These are phyloP conservation scores for Rhynchopsitta pachyrhyncha DNA, from an alignment of 2,113 vertebrate species.

Conservation along the genomic window DNA sequence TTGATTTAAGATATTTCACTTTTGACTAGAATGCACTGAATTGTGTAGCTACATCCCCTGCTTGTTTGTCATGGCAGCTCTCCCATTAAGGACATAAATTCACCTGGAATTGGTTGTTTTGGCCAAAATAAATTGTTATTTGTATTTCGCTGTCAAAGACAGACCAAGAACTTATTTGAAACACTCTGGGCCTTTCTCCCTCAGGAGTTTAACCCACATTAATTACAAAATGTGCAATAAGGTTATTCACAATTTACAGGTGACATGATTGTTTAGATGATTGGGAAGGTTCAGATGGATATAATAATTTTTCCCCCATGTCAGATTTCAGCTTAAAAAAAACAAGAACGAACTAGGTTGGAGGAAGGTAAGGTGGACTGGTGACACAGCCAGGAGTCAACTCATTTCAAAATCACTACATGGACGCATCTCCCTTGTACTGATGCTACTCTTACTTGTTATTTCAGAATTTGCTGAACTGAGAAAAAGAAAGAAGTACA, in stretches of 20 bases:
- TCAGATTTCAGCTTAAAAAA: background rate
- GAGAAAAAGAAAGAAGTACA: background rate
- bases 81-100: constrained; percentile 42
- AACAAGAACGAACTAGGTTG: background rate
- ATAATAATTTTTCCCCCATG: background rate
- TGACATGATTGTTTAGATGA: background rate
- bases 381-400: background rate
- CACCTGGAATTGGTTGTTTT: constrained; percentile 1
- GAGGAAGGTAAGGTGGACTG: background rate
- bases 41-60: background rate
- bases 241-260: background rate
- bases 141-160: background rate
- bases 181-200: background rate
- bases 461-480: background rate
- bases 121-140: constrained; percentile 25
- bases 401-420: background rate
- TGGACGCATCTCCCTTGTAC: background rate
- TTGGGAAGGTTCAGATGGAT: background rate
- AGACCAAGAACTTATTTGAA: background rate
- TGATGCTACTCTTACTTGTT: background rate
- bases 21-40: background rate
- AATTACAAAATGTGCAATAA: background rate
- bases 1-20: constrained; percentile 21
- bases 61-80: constrained; percentile 46
- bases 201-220: background rate